A percentile compares a stretch with the other conserved stretches of the same genome.
These are phyloP conservation scores for Clostera curtula DNA, from an alignment of 2,888 invertebrate species.

Conservation along the genomic window DNA sequence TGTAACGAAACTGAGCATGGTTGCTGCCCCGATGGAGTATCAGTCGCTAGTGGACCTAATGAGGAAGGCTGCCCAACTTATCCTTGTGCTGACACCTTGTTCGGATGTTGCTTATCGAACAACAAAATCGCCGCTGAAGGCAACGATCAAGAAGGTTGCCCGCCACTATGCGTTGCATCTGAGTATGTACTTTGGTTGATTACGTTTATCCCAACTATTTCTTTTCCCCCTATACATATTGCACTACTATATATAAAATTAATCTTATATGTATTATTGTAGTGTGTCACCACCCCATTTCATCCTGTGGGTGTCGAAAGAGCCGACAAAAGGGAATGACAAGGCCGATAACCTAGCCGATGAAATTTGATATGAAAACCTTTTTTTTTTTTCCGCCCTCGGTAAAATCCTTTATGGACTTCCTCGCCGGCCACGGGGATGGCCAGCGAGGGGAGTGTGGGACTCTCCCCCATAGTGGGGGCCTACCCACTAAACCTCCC, in stretches of 20 bases:
- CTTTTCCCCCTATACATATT: background rate
- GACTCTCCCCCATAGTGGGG: too few relatives aligned
- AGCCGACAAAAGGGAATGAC: too few relatives aligned
- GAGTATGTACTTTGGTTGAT: constrained; percentile 42
- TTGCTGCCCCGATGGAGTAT: constrained; percentile 89
- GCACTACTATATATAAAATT: background rate
- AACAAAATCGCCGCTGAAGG: constrained; percentile 85
- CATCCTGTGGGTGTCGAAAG: too few relatives aligned
- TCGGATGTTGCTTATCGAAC: constrained; percentile 88
- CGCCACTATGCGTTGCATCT: constrained; percentile 77
- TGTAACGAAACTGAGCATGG: constrained; percentile 85
- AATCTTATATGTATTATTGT: constrained; percentile 16
- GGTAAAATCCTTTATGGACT: too few relatives aligned
- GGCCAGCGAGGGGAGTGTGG: too few relatives aligned
- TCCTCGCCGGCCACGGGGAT: too few relatives aligned
- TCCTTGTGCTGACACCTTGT: constrained; percentile 84
- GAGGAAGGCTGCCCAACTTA: constrained; percentile 84
- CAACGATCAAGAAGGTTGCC: constrained; percentile 89
- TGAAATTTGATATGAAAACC: too few relatives aligned
- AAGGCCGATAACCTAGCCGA: too few relatives aligned
- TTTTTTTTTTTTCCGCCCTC: too few relatives aligned
- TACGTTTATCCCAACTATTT: background rate
- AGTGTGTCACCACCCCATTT: too few relatives aligned
- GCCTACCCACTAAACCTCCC: too few relatives aligned
- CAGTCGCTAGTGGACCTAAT: constrained; percentile 81